These are phyloP conservation scores for Hylaeus anthracinus DNA, from an alignment of 1,140 invertebrate genomes.

Conservation along the genomic window DNA sequence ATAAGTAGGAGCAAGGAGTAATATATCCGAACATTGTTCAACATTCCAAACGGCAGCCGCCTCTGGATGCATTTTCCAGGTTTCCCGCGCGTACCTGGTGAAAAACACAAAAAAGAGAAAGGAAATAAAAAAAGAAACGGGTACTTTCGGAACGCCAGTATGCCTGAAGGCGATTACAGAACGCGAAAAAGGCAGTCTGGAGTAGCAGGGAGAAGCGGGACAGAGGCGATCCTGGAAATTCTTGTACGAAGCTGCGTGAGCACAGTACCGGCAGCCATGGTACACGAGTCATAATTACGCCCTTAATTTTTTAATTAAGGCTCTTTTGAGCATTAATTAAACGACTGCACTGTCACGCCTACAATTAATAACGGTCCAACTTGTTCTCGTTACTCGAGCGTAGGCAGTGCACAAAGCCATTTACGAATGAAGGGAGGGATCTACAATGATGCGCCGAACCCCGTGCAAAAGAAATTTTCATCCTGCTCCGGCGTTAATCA, in stretches of 20 bases:
- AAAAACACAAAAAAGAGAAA: no score
- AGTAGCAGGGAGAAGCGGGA: not conserved
- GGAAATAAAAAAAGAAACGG: no score
- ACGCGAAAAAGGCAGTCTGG: not conserved
- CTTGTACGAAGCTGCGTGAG: conserved; percentile 26
- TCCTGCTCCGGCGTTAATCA: not conserved
- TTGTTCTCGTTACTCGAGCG: conserved; percentile 66
- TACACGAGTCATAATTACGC: conserved; percentile 57
- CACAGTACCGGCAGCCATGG: conserved; percentile 23
- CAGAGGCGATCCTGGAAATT: conserved; percentile 8
- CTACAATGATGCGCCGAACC: conserved; percentile 23
- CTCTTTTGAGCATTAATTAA: conserved; percentile 62
- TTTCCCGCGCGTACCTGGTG: not conserved
- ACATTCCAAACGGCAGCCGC: no score
- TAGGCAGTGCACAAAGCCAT: conserved; percentile 40
- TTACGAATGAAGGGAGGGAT: conserved; percentile 15
- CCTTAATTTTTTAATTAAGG: conserved; percentile 69
- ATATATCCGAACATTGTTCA: no score
- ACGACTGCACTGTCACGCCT: conserved; percentile 50
- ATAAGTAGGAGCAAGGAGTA: no score
- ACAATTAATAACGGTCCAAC: conserved; percentile 67
- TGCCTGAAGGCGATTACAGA: conserved; percentile 12
- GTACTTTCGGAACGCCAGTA: not conserved
- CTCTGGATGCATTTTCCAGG: no score
- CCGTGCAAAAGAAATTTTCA: conserved; percentile 17